Base-by-base conservation (phyloP, 2,797 vertebrate species). In the Leuciscus waleckii region DNA sequence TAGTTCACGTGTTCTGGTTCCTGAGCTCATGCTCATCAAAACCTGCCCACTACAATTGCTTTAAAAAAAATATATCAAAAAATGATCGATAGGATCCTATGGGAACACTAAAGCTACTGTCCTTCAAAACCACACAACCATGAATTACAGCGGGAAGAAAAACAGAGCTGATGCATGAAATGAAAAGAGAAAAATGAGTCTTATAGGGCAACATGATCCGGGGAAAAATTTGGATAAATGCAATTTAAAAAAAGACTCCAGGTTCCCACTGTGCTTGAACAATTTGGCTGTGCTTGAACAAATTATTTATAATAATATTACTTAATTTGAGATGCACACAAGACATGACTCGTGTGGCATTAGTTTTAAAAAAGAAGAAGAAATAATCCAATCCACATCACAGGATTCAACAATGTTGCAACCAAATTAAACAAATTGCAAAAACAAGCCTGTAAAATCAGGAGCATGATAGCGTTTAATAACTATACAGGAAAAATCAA, bases 401-500 rank as follows among this genome's bases (percentile, higher is more conserved):
- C 23, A 13, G 1, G 63, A 85, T 56, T 46, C 26, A 81, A 86
- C 61, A 84, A 87, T 37, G 56, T 81, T 75, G 41, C 63, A 41
- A 46, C 23, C 79, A 58, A 63, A 74, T 58, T 8, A 58, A 51
- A 85, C 70, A 19, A 70, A 68, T 61, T 79, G 51, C n/a, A 58
- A 83, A 86, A 74, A 79, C 63, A 14, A 39, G 65, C 16, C 73
- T 32, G 23, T 73, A 39, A 63, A 78, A 56, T 81, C n/a, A 75
- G 13, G 37, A 58, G 61, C 32, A 70, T 68, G 71, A 83, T 69
- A 71, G 83, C 29, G 26, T 41, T 26, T 46, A 35, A 68, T 39
- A 41, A 51, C 63, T 39, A 68, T 63, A 49, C 80, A 32, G 85
- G 81, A 77, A 90, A 90, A 90, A 88, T 87, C 58, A 56, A 71